Evolutionary conservation across 2,113 vertebrate species (phyloP).

Genomic region (Paradisaea rubra): DNA sequence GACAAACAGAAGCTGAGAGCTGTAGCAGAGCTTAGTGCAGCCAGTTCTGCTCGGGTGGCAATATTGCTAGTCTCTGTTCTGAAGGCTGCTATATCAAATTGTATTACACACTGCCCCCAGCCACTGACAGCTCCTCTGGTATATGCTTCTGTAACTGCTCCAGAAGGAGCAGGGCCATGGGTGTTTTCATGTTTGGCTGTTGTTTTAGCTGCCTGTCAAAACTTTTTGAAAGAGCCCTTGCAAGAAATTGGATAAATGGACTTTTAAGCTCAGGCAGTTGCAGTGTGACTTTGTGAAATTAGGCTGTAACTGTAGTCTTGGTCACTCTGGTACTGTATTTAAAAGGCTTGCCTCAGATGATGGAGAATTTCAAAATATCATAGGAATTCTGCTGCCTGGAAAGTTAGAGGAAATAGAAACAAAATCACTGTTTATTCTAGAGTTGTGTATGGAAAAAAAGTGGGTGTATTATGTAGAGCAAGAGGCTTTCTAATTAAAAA

Average conservation of each 20-base stretch:
- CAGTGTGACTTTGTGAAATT: not conserved
- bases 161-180: accelerated
- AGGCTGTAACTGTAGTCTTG: not conserved
- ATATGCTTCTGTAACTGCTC: not conserved
- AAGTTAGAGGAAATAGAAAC: not conserved
- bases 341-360: not conserved
- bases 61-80: not conserved
- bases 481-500: not conserved
- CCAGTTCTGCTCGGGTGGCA: not conserved
- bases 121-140: accelerated
- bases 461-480: not conserved
- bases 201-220: not conserved
- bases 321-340: not conserved
- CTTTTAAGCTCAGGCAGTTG: not conserved
- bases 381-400: not conserved
- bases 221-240: not conserved
- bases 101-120: not conserved
- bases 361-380: not conserved
- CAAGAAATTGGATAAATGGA: not conserved
- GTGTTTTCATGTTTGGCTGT: not conserved
- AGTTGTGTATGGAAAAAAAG: not conserved
- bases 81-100: not conserved
- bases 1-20: not conserved
- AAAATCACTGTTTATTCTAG: not conserved
- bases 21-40: not conserved